These are phyloP conservation scores for Polyergus mexicanus DNA, from an alignment of 1,140 invertebrate species.

Conservation along the genomic window DNA sequence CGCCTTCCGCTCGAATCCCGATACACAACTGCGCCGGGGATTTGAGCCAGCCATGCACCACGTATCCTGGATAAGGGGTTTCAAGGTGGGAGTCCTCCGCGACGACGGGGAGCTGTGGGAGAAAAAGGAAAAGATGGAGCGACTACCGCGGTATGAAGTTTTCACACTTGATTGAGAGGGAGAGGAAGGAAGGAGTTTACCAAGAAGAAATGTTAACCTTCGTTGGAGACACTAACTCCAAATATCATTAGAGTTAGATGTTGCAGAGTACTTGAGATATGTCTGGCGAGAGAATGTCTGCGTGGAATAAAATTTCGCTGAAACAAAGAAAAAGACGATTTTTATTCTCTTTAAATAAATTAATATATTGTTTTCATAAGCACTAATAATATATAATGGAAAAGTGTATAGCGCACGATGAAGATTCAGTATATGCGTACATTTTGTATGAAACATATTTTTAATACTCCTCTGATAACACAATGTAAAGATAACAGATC, in stretches of 20 bases:
- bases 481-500: background rate
- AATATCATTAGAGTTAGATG: slow-evolving; percentile 7
- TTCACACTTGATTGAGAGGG: slow-evolving; percentile 43
- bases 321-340: background rate
- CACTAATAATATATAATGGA: background rate
- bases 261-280: background rate
- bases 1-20: slow-evolving; percentile 70
- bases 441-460: slow-evolving; percentile 3
- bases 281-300: background rate
- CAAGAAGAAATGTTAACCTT: slow-evolving; percentile 2
- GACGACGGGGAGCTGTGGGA: slow-evolving; percentile 7
- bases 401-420: background rate
- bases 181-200: background rate
- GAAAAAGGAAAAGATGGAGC: slow-evolving; percentile 36
- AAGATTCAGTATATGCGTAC: background rate
- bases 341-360: slow-evolving; percentile 1
- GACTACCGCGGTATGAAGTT: slow-evolving; percentile 41
- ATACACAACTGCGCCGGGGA: slow-evolving; percentile 77
- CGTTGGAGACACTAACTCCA: background rate
- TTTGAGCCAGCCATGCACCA: slow-evolving; percentile 74
- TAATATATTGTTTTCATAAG: background rate
- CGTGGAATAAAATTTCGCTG: background rate
- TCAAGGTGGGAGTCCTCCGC: slow-evolving; percentile 43
- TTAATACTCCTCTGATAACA: background rate
- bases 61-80: slow-evolving; percentile 72